A percentile compares a stretch with the other conserved stretches of the same genome.
Conservation (phyloP, 2,113 vertebrate genomes). For the Lates calcarifer region DNA sequence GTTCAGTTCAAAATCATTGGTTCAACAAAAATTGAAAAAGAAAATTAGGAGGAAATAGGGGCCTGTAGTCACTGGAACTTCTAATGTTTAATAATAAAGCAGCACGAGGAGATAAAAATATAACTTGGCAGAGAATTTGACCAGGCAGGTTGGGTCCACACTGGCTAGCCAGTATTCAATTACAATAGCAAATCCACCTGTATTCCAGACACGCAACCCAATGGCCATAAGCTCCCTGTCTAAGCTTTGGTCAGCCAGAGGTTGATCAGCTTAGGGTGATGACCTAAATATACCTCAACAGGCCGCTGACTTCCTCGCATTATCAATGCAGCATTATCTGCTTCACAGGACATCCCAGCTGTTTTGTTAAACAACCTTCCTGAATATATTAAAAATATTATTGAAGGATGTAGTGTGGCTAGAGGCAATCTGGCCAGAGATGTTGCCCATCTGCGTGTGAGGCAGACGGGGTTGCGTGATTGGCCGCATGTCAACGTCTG, state of each 20-base stretch:
- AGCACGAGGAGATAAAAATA: slow-evolving; percentile 15
- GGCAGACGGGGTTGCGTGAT: slow-evolving; percentile 45
- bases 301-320: slow-evolving; percentile 53
- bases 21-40: slow-evolving; percentile 17
- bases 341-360: slow-evolving; percentile 60
- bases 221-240: slow-evolving; percentile 65
- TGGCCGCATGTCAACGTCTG: slow-evolving; percentile 69
- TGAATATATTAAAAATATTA: slow-evolving; percentile 68
- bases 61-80: slow-evolving; percentile 7
- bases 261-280: slow-evolving; percentile 76
- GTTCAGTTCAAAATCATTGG: slow-evolving; percentile 11
- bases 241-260: slow-evolving; percentile 67
- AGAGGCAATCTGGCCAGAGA: slow-evolving; percentile 66
- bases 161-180: slow-evolving; percentile 42
- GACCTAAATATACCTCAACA: slow-evolving; percentile 75
- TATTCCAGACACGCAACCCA: slow-evolving; percentile 46
- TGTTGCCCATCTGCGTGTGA: slow-evolving; percentile 72
- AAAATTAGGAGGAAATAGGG: not conserved
- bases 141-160: not conserved
- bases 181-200: slow-evolving; percentile 72
- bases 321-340: slow-evolving; percentile 65
- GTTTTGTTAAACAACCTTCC: slow-evolving; percentile 66
- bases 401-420: slow-evolving; percentile 51
- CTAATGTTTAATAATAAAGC: slow-evolving; percentile 23
- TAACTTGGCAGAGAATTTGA: slow-evolving; percentile 7